Base-by-base conservation (phyloP, 2,113 vertebrate genomes). In the Cololabis saira region DNA sequence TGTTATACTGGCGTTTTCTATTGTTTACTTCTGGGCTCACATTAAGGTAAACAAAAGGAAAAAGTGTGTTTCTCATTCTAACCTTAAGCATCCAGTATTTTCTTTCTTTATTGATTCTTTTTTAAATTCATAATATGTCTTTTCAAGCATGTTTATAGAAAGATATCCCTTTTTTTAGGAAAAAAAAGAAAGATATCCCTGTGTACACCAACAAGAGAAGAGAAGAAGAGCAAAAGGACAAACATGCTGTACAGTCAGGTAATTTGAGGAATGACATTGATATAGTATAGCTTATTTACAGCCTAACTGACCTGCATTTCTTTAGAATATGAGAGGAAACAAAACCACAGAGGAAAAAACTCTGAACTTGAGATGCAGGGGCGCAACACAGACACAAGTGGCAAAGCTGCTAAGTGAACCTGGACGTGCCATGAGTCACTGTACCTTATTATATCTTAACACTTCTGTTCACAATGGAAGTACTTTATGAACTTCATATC, bases 231-330 rank as follows among this genome's bases (percentile, higher is more conserved):
- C 19, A 14, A 10, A 16, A 67, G 52, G 63, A 21, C 16, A 22
- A 42, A 71, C 61, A 67, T 61, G n/a, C n/a, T n/a, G n/a, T n/a
- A 73, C 71, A 67, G 77, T 24, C 11, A n/a, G 17, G 24, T 67
- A 74, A 68, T 74, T 67, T 76, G 7, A 54, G 40, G 19, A 13
- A 45, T 51, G 62, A 59, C 53, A 60, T 18, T 51, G 66, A 66
- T 62, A 67, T 42, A 45, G 48, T 59, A 69, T 50, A 43, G 55
- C 57, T 66, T 71, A 70, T 76, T 76, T 70, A 60, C 68, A 59
- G 45, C 54, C 30, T 54, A 42, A 40, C 53, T 71, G 69, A 79
- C 58, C 48, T 62, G 52, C 44, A 75, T 68, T 75, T 61, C 52
- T 79, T 57, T 57, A 51, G 19, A 54, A 19, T 49, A n/a, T 44